Percentiles rank a stretch among this genome's conserved stretches.
Conservation (phyloP, 2,113 vertebrate genomes). For the Apodemus speciosus region DNA sequence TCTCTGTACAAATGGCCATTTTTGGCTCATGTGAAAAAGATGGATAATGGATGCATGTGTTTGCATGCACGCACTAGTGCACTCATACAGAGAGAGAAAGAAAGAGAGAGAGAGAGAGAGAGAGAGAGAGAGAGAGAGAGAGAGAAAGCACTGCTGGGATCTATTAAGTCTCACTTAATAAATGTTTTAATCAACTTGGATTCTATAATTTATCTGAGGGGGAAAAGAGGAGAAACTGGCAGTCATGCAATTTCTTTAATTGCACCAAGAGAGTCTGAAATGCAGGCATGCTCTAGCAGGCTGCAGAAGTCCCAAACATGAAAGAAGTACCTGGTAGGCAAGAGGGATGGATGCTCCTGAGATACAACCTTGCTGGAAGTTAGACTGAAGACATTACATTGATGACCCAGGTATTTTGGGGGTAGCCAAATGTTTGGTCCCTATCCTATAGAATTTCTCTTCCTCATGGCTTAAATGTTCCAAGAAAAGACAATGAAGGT, state of each 20-base stretch:
- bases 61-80: not conserved
- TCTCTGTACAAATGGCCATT: constrained; percentile 68
- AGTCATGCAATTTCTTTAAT: constrained; percentile 72
- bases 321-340: constrained; percentile 41
- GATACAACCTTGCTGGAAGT: constrained; percentile 34
- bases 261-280: constrained; percentile 63
- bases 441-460: not conserved
- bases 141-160: constrained; percentile 59
- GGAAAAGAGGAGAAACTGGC: constrained; percentile 45
- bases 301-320: constrained; percentile 55
- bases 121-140: too few species aligned
- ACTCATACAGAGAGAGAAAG: not conserved
- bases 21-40: constrained; percentile 70
- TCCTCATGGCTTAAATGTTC: not conserved
- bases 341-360: constrained; percentile 24
- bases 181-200: constrained; percentile 80
- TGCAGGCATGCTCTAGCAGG: constrained; percentile 44
- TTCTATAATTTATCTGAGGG: constrained; percentile 71
- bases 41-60: constrained; percentile 65
- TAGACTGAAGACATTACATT: constrained; percentile 12
- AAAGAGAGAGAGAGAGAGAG: too few species aligned
- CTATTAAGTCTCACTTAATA: constrained; percentile 74
- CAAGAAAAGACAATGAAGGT: not conserved
- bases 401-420: not conserved
- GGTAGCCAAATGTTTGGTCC: constrained; percentile 28